Base-by-base conservation (phyloP, 2,888 invertebrate species). In the Drosophila birchii region DNA sequence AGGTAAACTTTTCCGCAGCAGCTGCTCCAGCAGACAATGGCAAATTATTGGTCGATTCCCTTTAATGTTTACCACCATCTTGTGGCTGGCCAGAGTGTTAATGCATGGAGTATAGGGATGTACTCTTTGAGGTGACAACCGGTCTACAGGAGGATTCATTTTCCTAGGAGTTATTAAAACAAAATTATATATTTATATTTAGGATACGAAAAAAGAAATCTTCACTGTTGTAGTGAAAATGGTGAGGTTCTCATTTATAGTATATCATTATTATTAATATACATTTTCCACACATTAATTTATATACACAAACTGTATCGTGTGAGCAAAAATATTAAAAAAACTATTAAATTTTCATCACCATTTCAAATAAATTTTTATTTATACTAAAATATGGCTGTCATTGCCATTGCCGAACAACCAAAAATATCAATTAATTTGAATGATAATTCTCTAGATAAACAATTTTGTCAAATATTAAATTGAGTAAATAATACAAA, bases 1-100 rank as follows among this genome's bases (percentile, higher is more conserved):
- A 63, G 75, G 84, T 73, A 75, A 66, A 76, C 53, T 69, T 72
- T 29, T 53, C 14, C 54, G 54, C 73, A 86, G 58, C 86, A 78
- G 78, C 47, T 54, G 51, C 51, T 49, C 3, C 41, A 20, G 11
- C 26, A 75, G 72, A 67, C 68, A 54, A 43, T 54, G 68, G 38
- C 41, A 39, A 75, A 54, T 67, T 67, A 49, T 44, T 66, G 53
- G 36, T 11, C 26, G 61, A 16, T 36, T 61, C 3, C 3, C 43
- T 20, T 36, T 29, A 49, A 58, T 58, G 41, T 47, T 68, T 55
- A 45, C 16, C n/a, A 8, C n/a, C 26, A 36, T 14, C n/a, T 43
- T 38, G 8, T 26, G 12, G n/a, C n/a, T 16, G 36, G 14, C 1
- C n/a, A 32, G 18, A 12, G 11, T 41, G 29, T 39, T 36, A 23